Evolutionary conservation across 2,888 invertebrate genomes (phyloP), one percentile per base, ranked within the genome.

Genomic region (Creontiades dilutus): DNA sequence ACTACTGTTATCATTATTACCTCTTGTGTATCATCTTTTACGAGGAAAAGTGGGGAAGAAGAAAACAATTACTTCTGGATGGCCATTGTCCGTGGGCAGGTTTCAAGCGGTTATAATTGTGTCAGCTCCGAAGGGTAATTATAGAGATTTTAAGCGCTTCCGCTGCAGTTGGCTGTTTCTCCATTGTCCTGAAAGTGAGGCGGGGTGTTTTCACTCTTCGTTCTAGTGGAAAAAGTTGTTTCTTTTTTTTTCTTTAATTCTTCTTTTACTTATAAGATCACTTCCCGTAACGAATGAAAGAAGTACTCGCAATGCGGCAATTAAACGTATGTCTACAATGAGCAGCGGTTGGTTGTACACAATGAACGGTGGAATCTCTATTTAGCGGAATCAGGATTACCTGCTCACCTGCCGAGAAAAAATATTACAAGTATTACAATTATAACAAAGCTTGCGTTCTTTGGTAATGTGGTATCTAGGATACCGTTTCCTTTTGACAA

Each of bases 31-130:
- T 81, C 81, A 19, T 81, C 48, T 81, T 81, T 48, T 46, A 47
- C 46, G 13, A 81, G 16, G 48, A 48, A 48, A 81, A 48, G 81
- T 81, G 81, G 81, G 81, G 46, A 48, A 47, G 48, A 46, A 81
- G 48, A 81, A 81, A 81, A 81, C 81, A 81, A 81, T 81, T 81
- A 81, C 48, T 46, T 48, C 47, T 47, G 48, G 47, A 46, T 46
- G 81, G 46, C 81, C 48, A 81, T 81, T 81, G 81, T 81, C 81
- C 81, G 81, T 46, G 81, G 48, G 81, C 81, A 81, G 81, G 81
- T 81, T 81, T 81, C 81, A 81, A 81, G 81, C 81, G 81, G 81
- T 81, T 81, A 81, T 81, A 81, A 81, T 81, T 81, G 81, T 81
- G 23, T 81, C 81, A 48, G 81, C 19, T 46, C 13, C 80, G 23